phyloP scores from a whole-genome alignment of 2,797 vertebrate species.

The Diplodus puntazzo region DNA sequence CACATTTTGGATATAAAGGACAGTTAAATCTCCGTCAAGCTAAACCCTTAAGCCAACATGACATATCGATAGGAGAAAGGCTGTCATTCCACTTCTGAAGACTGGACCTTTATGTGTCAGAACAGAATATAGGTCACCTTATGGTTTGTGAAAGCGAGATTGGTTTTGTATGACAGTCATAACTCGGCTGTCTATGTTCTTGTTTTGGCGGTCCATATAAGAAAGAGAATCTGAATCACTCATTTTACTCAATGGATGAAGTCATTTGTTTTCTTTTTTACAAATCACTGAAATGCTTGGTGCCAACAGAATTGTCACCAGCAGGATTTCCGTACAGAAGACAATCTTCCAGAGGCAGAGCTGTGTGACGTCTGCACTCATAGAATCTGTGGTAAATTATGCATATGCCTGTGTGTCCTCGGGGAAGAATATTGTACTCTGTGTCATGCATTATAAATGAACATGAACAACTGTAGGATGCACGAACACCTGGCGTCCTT shows the following conservation, averaged over 20 bases:
- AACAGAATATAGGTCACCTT: slow-evolving; percentile 27
- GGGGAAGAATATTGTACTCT: slow-evolving; percentile 60
- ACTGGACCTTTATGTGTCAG: not conserved
- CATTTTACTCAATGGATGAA: not conserved
- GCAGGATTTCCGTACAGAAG: slow-evolving; percentile 45
- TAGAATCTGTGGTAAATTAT: slow-evolving; percentile 71
- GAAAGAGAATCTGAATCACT: slow-evolving; percentile 23
- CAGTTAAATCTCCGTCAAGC: slow-evolving; percentile 18
- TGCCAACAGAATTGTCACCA: slow-evolving; percentile 38
- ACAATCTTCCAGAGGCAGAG: slow-evolving; percentile 21
- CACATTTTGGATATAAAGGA: slow-evolving; percentile 14
- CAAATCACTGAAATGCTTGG: slow-evolving; percentile 23
- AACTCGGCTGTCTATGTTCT: slow-evolving; percentile 17
- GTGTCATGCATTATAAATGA: slow-evolving; percentile 76
- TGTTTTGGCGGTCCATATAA: slow-evolving; percentile 11
- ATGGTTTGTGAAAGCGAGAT: slow-evolving; percentile 35
- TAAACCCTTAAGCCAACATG: slow-evolving; percentile 18
- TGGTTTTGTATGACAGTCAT: slow-evolving; percentile 28
- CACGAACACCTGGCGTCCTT: slow-evolving; percentile 58
- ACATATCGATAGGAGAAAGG: slow-evolving; percentile 21
- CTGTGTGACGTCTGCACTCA: slow-evolving; percentile 47
- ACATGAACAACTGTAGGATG: slow-evolving; percentile 57
- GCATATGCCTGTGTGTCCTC: slow-evolving; percentile 62
- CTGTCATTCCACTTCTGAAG: slow-evolving; percentile 18
- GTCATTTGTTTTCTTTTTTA: not conserved